Base-by-base conservation (phyloP, 2,797 vertebrate species). In the Fratercula arctica region DNA sequence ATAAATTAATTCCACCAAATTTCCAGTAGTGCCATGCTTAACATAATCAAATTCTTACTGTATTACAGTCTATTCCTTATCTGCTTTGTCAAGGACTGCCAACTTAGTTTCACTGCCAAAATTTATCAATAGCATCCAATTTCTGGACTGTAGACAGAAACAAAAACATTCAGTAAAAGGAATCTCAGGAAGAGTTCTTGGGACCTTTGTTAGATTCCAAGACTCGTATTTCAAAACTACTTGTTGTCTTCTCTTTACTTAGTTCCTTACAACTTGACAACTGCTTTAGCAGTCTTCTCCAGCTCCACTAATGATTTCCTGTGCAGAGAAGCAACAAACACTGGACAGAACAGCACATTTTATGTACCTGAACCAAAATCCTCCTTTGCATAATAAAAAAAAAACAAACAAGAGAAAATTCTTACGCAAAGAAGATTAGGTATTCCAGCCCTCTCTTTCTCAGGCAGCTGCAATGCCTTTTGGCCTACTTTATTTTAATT, bases 401-500 rank as follows among this genome's bases (percentile, higher is more conserved):
- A 68, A 54, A 31, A 68, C n/a, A n/a, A n/a, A n/a, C n/a, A 35
- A 35, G 15, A 14, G 46, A 37, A 67, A 46, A 74, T 1, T 54
- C 67, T 81, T 43, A 56, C 4, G 16, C 67, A n/a, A 41, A 77
- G 10, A 51, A 76, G 4, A 43, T n/a, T 7, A 45, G 46, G 56
- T 29, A 39, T 37, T 60, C 60, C 37, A 60, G 60, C 56, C 12
- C 64, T 56, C 81, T 68, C 59, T 10, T 59, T 29, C 84, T 63
- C 81, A n/a, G 20, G 6, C 57, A 46, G 37, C 3, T 45, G 53
- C 63, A 35, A 51, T 45, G 81, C 75, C 69, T 94, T 81, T 53
- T 53, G 92, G 78, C 95, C 96, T 93, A 90, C 86, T 96, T 97
- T 84, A 61, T 14, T 66, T 51, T 51, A 35, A 76, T 43, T 11